These are phyloP conservation scores for Tamias sibiricus DNA, from an alignment of 2,113 vertebrate species.

Conservation along the genomic window DNA sequence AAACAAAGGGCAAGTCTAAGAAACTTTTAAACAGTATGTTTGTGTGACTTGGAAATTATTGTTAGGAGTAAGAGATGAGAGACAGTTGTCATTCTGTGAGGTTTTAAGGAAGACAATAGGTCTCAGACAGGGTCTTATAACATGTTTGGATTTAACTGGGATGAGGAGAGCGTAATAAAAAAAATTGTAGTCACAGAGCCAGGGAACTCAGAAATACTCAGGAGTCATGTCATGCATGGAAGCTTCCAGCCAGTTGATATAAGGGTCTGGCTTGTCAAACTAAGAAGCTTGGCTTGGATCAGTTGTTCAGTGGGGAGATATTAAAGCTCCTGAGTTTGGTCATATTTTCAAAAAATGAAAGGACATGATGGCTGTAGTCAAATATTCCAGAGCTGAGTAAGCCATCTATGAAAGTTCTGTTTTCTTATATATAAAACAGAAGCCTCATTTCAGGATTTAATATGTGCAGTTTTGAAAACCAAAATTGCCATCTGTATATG, in stretches of 20 bases:
- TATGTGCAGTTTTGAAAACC: neutral
- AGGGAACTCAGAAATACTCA: neutral
- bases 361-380: neutral
- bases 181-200: neutral
- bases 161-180: neutral
- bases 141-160: neutral
- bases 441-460: neutral
- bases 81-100: neutral
- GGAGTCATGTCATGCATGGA: neutral
- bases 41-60: neutral
- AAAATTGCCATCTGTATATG: neutral
- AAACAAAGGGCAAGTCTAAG: constrained; percentile 2
- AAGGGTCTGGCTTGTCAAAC: neutral
- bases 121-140: neutral
- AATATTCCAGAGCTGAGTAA: neutral
- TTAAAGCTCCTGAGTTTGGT: neutral
- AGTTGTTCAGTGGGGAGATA: neutral
- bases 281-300: neutral
- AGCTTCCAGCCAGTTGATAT: neutral
- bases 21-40: neutral
- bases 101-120: neutral
- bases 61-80: neutral
- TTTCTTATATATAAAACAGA: neutral
- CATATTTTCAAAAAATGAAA: neutral
- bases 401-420: neutral